A percentile compares a stretch with the other conserved stretches of the same genome.
These are phyloP conservation scores for Polydesmus complanatus DNA, from an alignment of 2,888 invertebrate species.

Conservation along the genomic window DNA sequence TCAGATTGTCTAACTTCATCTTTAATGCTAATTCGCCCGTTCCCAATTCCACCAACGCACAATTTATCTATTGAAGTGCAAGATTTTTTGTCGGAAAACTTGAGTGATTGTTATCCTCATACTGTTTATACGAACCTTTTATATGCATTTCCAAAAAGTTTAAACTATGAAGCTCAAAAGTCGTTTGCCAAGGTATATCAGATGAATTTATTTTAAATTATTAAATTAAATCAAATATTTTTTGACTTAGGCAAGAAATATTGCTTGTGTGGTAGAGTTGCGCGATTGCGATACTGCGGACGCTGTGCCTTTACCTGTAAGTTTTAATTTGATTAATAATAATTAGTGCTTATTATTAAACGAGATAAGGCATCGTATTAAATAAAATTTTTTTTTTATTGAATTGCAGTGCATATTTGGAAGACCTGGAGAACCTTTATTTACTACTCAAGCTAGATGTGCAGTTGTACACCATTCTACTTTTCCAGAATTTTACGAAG, in stretches of 20 bases:
- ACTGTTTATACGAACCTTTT: conserved; percentile 76
- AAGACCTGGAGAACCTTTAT: conserved; percentile 45
- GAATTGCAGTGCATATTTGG: conserved; percentile 54
- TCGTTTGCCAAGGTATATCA: conserved; percentile 53
- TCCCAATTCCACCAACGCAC: conserved; percentile 58
- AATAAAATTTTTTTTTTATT: too few relatives aligned
- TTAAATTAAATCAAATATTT: neutral
- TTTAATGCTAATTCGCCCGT: conserved; percentile 68
- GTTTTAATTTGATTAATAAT: neutral
- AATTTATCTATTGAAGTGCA: conserved; percentile 70
- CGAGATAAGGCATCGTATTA: too few relatives aligned
- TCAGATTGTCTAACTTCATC: conserved; percentile 72
- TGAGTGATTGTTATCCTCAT: conserved; percentile 59
- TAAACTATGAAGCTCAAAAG: conserved; percentile 84
- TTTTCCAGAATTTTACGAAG: conserved; percentile 80
- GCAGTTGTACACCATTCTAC: conserved; percentile 76
- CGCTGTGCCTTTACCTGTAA: conserved; percentile 29
- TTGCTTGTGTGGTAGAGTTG: conserved; percentile 77
- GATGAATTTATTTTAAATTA: conserved; percentile 22
- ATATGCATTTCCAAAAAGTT: conserved; percentile 73
- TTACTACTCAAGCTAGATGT: conserved; percentile 46
- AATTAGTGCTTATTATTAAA: too few relatives aligned
- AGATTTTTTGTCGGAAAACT: conserved; percentile 45
- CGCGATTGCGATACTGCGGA: conserved; percentile 64
- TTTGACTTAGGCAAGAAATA: conserved; percentile 62